Conservation (phyloP, 2,113 vertebrate genomes). For the Cephalophus harveyi region DNA sequence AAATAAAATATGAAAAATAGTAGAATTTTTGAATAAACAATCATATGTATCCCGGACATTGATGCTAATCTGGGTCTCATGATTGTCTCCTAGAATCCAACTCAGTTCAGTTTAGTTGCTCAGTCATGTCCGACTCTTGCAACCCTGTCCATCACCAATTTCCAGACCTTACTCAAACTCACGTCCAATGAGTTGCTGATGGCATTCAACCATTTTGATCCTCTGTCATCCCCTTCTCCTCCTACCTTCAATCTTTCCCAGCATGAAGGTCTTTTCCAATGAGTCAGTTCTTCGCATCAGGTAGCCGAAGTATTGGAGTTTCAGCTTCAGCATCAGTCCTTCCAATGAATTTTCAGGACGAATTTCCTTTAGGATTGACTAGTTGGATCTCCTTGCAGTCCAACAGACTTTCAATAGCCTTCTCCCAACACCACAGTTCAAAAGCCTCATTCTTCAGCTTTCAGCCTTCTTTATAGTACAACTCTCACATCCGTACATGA, state of each 20-base stretch:
- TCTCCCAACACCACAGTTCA: neutral
- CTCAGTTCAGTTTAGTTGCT: neutral
- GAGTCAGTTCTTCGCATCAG: neutral
- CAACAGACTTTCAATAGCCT: neutral
- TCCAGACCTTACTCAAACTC: neutral
- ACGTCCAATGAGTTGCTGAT: neutral
- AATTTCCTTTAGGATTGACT: neutral
- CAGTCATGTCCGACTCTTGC: neutral
- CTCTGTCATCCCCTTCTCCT: neutral
- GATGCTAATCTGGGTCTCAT: neutral
- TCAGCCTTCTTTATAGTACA: neutral
- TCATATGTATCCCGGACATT: neutral
- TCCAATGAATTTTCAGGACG: neutral
- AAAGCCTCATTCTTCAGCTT: neutral
- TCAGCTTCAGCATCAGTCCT: neutral
- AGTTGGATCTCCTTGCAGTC: neutral
- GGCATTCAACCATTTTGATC: neutral
- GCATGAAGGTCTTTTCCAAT: neutral
- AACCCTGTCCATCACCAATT: neutral
- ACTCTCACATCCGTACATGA: neutral
- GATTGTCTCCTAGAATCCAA: neutral
- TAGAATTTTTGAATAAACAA: neutral
- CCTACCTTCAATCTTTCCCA: neutral
- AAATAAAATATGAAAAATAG: neutral
- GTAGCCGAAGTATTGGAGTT: neutral